phyloP scores from a whole-genome alignment of 2,113 vertebrate genomes.

The Hyperoodon ampullatus region DNA sequence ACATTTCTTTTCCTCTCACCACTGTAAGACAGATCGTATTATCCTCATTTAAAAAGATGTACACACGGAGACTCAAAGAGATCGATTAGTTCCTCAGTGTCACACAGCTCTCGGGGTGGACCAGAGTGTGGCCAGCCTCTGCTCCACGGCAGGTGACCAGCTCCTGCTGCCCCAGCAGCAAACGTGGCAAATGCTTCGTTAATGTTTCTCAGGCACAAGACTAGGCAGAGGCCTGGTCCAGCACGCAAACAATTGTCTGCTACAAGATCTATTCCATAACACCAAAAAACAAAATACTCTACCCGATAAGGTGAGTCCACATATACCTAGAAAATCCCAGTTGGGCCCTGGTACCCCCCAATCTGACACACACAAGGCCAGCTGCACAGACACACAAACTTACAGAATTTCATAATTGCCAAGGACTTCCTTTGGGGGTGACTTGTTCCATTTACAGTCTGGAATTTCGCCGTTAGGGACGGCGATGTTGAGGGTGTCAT shows the following conservation, averaged over 20 bases:
- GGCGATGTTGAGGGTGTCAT: constrained; percentile 97
- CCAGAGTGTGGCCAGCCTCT: fast-evolving
- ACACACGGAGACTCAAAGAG: neutral
- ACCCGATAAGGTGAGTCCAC: neutral
- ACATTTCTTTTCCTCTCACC: neutral
- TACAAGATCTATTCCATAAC: fast-evolving
- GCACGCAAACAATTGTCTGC: neutral
- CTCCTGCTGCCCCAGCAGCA: fast-evolving
- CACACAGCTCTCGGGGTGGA: neutral
- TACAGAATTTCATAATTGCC: constrained; percentile 97
- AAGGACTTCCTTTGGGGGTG: constrained; percentile 92
- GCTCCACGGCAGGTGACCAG: neutral
- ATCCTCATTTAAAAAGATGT: neutral
- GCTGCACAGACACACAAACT: constrained; percentile 76
- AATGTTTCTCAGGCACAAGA: fast-evolving
- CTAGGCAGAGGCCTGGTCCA: neutral
- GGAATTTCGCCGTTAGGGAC: constrained; percentile 96
- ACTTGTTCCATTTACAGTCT: constrained; percentile 96
- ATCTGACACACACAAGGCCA: fast-evolving
- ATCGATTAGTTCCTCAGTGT: fast-evolving
- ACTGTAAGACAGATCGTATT: too few relatives aligned
- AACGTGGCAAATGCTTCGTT: fast-evolving
- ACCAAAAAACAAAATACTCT: fast-evolving
- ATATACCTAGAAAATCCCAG: fast-evolving
- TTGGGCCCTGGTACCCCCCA: neutral